Conservation (phyloP, 2,888 invertebrate species). For the Tetragonisca angustula region DNA sequence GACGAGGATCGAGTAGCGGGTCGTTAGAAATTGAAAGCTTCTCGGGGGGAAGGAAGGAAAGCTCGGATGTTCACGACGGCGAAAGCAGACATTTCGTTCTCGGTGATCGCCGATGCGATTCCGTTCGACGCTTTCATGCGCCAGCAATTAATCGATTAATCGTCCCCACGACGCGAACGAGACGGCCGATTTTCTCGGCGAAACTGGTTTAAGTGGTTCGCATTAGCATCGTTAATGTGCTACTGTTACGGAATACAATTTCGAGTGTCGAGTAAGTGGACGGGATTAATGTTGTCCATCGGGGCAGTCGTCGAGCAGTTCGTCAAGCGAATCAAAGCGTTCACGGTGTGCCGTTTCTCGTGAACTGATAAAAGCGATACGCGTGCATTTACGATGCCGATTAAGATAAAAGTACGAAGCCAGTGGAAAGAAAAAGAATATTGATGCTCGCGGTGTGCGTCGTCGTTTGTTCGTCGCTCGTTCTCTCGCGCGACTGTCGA, state of each 20-base stretch:
- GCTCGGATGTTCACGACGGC: conserved; percentile 9
- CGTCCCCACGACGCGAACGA: conserved; percentile 10
- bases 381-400: conserved; percentile 43
- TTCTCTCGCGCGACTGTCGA: neutral
- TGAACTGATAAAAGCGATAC: conserved; percentile 56
- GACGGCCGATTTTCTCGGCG: conserved; percentile 30
- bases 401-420: conserved; percentile 48
- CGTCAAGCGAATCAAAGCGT: conserved; percentile 40
- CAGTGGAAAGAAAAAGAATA: conserved; percentile 26
- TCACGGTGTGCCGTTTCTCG: conserved; percentile 42
- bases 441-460: conserved; percentile 8
- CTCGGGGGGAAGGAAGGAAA: neutral
- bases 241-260: conserved; percentile 50
- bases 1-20: neutral
- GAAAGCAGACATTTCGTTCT: conserved; percentile 30
- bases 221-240: conserved; percentile 47
- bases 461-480: neutral
- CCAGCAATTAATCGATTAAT: conserved; percentile 53
- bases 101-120: conserved; percentile 5
- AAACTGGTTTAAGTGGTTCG: conserved; percentile 51
- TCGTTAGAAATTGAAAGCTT: conserved; percentile 37
- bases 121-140: conserved; percentile 1
- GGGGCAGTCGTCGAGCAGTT: conserved; percentile 10
- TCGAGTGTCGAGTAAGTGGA: conserved; percentile 19
- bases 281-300: conserved; percentile 46